Evolutionary conservation across 1,140 invertebrate genomes (phyloP), one percentile per base, ranked within the genome.

Genomic region (Diprion similis): DNA sequence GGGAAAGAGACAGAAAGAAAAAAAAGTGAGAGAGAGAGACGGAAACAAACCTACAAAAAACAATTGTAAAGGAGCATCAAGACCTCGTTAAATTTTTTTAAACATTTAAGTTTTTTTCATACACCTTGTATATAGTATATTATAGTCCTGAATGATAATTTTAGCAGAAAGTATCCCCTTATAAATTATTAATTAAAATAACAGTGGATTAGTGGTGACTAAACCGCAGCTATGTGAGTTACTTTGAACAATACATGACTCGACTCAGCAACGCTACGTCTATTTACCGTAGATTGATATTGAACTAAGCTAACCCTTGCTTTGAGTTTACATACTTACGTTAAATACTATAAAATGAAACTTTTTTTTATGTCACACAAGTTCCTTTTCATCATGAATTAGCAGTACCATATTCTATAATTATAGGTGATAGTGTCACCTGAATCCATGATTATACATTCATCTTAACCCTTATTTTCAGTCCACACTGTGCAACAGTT

Each of bases 91-190:
- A 59, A 15, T 59, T 59, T 9, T 9, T 59, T 59, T 59, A 59
- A 37, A 59, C n/a, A 15, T 15, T 15, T 59, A 17, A 59, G 51
- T 59, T 59, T 15, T 37, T 37, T 17, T 13, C 51, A 13, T 59
- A 17, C 51, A 59, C 51, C 51, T 59, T 59, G 51, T 59, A 59
- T 59, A 59, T 59, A 59, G 11, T 59, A 59, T 59, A 59, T 59
- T 17, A 59, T 59, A 59, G 51, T 59, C 51, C n/a, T 59, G 51
- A 59, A 59, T 59, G 51, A 59, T 59, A 59, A 59, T 59, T 59
- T 59, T 59, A 59, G 51, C 51, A 59, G n/a, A 59, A 59, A 37
- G 24, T 37, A 37, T 37, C 24, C 24, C 24, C 24, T 37, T 37
- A 59, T 17, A 59, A 59, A 59, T 59, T 59, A 59, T 59, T 59